These are phyloP conservation scores for Melanerpes formicivorus DNA, from an alignment of 2,113 vertebrate genomes.

Conservation along the genomic window DNA sequence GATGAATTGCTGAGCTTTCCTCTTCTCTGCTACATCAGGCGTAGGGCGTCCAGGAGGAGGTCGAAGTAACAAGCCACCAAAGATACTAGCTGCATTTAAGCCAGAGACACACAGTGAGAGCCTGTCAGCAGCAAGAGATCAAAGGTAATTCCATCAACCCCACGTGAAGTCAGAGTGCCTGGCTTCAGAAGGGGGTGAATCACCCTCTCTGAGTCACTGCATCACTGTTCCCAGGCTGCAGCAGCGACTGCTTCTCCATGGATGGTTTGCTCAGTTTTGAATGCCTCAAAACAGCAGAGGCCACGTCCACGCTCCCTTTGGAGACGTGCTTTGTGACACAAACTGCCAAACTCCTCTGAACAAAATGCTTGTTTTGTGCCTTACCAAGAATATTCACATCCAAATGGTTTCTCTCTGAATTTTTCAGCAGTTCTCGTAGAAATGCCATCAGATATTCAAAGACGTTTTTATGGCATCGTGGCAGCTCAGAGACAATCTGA, in stretches of 20 bases:
- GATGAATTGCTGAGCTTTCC: constrained; percentile 90
- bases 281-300: background rate
- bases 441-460: constrained; percentile 92
- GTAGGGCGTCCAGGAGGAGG: constrained; percentile 69
- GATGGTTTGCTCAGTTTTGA: rapidly evolving
- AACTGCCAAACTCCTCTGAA: background rate
- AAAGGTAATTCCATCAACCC: background rate
- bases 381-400: constrained; percentile 90
- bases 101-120: background rate
- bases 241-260: rapidly evolving
- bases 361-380: background rate
- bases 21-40: constrained; percentile 84
- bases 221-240: too few species aligned
- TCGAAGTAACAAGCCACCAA: constrained; percentile 86
- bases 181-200: rapidly evolving
- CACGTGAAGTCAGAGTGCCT: background rate
- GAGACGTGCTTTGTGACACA: background rate
- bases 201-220: rapidly evolving
- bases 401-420: constrained; percentile 87
- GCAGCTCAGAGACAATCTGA: constrained; percentile 87
- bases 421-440: constrained; percentile 89
- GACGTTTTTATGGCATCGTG: constrained; percentile 89
- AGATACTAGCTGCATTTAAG: constrained; percentile 83
- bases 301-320: rapidly evolving
- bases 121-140: rapidly evolving